These are phyloP conservation scores for Crepidodera aurea DNA, from an alignment of 2,888 invertebrate genomes.

Conservation along the genomic window DNA sequence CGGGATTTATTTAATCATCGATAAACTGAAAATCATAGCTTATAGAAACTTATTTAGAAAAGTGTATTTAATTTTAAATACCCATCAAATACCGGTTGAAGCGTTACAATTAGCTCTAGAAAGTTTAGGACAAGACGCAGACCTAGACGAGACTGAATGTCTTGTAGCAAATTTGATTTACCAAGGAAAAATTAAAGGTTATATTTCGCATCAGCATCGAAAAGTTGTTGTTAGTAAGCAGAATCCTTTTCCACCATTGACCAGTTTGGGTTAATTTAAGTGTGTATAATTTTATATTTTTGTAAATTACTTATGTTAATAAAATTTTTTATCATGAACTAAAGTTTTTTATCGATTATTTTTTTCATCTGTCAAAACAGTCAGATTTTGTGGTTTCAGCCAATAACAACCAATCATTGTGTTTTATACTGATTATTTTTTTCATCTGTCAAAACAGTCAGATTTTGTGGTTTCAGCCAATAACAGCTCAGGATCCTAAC, in stretches of 20 bases:
- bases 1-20: slow-evolving; percentile 97
- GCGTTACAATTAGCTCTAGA: slow-evolving; percentile 84
- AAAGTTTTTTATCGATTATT: no score
- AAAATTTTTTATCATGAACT: no score
- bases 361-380: no score
- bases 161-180: slow-evolving; percentile 96
- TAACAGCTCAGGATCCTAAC: no score
- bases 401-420: no score
- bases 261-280: slow-evolving; percentile 62
- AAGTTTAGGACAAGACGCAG: slow-evolving; percentile 85
- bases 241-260: slow-evolving; percentile 89
- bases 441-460: no score
- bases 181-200: slow-evolving; percentile 97
- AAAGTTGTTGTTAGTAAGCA: slow-evolving; percentile 97
- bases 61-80: slow-evolving; percentile 79
- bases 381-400: no score
- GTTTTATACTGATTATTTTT: no score
- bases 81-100: slow-evolving; percentile 88
- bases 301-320: not conserved
- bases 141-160: slow-evolving; percentile 94
- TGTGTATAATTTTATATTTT: not conserved
- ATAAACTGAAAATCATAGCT: slow-evolving; percentile 93
- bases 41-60: slow-evolving; percentile 96
- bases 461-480: no score
- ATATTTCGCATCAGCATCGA: slow-evolving; percentile 96